Base-by-base conservation (phyloP, 2,888 invertebrate genomes). In the Pristionchus entomophagus region DNA sequence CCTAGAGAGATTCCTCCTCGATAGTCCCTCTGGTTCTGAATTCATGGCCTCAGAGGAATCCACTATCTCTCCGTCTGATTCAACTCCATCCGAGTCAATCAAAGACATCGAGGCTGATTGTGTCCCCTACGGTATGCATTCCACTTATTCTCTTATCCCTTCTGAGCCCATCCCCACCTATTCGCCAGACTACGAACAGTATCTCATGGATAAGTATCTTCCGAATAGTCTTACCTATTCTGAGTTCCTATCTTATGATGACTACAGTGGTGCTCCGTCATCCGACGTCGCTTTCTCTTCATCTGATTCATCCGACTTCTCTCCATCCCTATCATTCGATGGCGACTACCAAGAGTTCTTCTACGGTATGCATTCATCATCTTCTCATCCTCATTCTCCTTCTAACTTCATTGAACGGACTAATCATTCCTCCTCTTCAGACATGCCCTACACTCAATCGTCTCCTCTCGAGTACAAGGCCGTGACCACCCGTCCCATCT, bases 1-100 rank as follows among this genome's bases (percentile, higher is more conserved):
- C n/a, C 65, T 88, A 32, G 87, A 88, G 87, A 83, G 85, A 81
- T 89, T 86, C 77, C 73, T 73, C 53, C 73, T 38, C 41, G 12
- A 84, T 65, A 65, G 69, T 41, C 53, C 22, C 14, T n/a, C 83
- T 35, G 65, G 83, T 49, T 84, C 83, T 29, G 83, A 84, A 65
- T 84, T 65, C 32, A 49, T 84, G 32, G 38, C 83, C 22, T 82
- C 82, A n/a, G n/a, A n/a, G n/a, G n/a, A n/a, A n/a, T n/a, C n/a
- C n/a, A n/a, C n/a, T n/a, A n/a, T n/a, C n/a, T n/a, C n/a, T n/a
- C n/a, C n/a, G n/a, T n/a, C n/a, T n/a, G n/a, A n/a, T n/a, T n/a
- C n/a, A n/a, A n/a, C n/a, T n/a, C n/a, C n/a, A n/a, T n/a, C n/a
- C n/a, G n/a, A n/a, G n/a, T n/a, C n/a, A n/a, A n/a, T n/a, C n/a